phyloP scores from a whole-genome alignment of 2,113 vertebrate species.

The Vulpes vulpes region DNA sequence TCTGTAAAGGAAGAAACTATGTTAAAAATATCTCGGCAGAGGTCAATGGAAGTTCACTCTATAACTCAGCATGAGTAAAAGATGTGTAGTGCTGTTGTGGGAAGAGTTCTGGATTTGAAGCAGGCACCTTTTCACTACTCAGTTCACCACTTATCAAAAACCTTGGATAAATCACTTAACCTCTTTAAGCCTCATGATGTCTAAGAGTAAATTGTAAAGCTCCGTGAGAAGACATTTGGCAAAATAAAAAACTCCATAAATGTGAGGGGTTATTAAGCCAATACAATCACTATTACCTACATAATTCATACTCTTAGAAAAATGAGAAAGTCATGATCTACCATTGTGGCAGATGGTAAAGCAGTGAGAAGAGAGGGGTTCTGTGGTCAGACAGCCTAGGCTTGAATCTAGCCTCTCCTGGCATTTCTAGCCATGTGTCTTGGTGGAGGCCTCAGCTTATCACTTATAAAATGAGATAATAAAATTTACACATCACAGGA shows the following conservation, averaged over 20 bases:
- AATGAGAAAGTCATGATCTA: neutral
- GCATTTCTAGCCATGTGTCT: neutral
- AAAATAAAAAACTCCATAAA: slow-evolving; percentile 26
- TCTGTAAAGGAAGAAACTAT: neutral
- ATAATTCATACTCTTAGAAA: slow-evolving; percentile 18
- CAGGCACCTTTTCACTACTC: neutral
- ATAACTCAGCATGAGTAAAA: neutral
- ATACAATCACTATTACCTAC: neutral
- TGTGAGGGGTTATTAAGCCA: neutral
- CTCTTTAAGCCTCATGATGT: neutral
- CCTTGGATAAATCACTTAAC: neutral
- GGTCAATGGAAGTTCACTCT: neutral
- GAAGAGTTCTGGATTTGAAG: neutral
- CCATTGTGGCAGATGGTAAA: neutral
- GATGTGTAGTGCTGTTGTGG: neutral
- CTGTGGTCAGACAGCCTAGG: neutral
- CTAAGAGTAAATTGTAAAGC: neutral
- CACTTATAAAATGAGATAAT: neutral
- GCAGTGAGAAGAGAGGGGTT: neutral
- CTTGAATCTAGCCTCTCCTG: neutral
- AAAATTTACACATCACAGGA: neutral
- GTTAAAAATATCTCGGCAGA: neutral
- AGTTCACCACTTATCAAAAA: neutral
- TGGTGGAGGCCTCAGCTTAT: neutral
- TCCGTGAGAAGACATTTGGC: neutral